Percentiles rank a stretch among this genome's conserved stretches.
Evolutionary conservation across 2,888 invertebrate species (phyloP).

Genomic region (Caenorhabditis angaria): DNA sequence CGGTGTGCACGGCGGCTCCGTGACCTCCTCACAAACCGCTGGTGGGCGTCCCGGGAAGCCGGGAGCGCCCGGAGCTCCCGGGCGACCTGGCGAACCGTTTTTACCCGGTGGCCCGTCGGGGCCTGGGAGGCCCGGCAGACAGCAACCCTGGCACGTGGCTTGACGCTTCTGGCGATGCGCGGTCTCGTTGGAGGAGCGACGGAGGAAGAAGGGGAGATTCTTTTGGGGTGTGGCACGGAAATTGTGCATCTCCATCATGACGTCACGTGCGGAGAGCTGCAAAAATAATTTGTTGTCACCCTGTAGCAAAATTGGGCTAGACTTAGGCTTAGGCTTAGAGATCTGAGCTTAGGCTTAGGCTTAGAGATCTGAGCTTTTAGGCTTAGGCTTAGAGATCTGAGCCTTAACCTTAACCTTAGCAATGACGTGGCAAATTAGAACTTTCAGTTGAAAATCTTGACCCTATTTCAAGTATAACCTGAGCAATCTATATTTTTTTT

Average conservation of each 20-base stretch:
- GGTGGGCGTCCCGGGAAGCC: constrained; percentile 72
- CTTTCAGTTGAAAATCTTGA: too few species aligned
- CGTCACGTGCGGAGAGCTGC: constrained; percentile 71
- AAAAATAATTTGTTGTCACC: constrained; percentile 11
- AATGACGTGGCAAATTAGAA: too few species aligned
- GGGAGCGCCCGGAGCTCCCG: constrained; percentile 70
- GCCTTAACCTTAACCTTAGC: too few species aligned
- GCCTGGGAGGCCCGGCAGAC: constrained; percentile 68
- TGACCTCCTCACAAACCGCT: constrained; percentile 70
- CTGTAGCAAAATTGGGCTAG: not conserved
- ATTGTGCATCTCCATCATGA: constrained; percentile 70
- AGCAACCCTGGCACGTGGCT: constrained; percentile 62
- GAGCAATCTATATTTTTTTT: too few species aligned
- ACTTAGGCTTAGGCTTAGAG: too few species aligned
- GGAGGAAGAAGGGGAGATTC: constrained; percentile 54
- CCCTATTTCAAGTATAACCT: too few species aligned
- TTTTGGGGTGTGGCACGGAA: constrained; percentile 57
- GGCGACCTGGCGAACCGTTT: constrained; percentile 69
- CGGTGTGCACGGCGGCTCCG: constrained; percentile 70
- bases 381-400: too few species aligned
- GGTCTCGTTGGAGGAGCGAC: constrained; percentile 51
- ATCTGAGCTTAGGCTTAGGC: too few species aligned
- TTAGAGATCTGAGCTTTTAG: too few species aligned
- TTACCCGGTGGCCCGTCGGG: constrained; percentile 68
- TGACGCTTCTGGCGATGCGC: constrained; percentile 52